Evolutionary conservation across 2,888 invertebrate species (phyloP).

Genomic region (Diplazon laetatorius): DNA sequence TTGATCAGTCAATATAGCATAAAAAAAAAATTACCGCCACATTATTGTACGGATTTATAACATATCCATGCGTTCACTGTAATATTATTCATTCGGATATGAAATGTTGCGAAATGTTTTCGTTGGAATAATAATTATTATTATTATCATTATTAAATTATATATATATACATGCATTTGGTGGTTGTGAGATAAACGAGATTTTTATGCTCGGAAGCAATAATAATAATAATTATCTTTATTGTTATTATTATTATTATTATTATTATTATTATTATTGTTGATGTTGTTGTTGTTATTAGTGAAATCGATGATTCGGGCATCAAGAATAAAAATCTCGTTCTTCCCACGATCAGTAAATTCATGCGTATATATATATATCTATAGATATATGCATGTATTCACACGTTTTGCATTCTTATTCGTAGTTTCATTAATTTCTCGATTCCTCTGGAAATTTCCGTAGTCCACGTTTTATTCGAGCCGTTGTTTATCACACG

Average conservation of each 20-base stretch:
- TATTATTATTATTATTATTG: neutral
- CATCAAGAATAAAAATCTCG: neutral
- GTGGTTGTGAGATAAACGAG: too few species aligned
- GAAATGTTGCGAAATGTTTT: conserved; percentile 4
- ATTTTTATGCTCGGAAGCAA: neutral
- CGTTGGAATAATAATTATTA: conserved; percentile 11
- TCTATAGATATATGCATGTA: neutral
- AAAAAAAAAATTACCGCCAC: conserved; percentile 73
- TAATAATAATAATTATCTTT: conserved; percentile 9
- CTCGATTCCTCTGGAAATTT: conserved; percentile 61
- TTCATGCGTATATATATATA: conserved; percentile 9
- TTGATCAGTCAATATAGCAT: conserved; percentile 78
- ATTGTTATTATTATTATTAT: conserved; percentile 10
- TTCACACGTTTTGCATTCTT: neutral
- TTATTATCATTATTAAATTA: conserved; percentile 4
- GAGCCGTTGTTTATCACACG: conserved; percentile 56
- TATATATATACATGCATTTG: too few species aligned
- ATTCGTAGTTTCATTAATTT: conserved; percentile 32
- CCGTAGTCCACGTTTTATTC: conserved; percentile 45
- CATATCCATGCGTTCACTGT: conserved; percentile 43
- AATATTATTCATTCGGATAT: conserved; percentile 7
- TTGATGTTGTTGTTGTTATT: too few species aligned
- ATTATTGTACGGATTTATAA: conserved; percentile 67
- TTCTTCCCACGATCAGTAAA: neutral
- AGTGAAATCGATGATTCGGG: neutral